Base-by-base conservation (phyloP, 64 coral and sea anemone genomes). In the Montipora cactus region DNA sequence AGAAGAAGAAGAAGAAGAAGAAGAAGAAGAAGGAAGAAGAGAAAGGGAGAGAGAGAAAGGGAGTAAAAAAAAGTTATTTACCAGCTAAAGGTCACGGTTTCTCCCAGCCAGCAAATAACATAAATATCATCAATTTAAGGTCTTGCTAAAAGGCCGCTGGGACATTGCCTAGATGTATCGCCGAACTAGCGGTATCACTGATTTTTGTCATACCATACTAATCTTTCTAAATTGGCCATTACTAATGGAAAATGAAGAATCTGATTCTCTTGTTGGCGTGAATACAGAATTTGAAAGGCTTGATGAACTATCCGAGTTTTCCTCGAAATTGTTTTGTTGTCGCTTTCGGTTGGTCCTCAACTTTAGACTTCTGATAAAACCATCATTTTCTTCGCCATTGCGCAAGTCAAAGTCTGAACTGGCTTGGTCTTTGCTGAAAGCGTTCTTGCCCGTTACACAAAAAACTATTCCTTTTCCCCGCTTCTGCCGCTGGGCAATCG, bases 161-260 rank as follows among this genome's bases (percentile, higher is more conserved):
- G 37, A 37, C 37, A 37, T 37, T 37, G 37, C 37, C 53, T 57
- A 57, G 53, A 37, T 37, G 57, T 4, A 59, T 9, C 13, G 57
- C 57, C 57, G 7, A 59, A 59, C 7, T 59, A 2, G 57, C 13
- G 1, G 37, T 37, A 37, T 37, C 53, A 57, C 53, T 57, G 11
- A 6, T 8, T 57, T 57, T 57, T 57, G 53, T 85, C 45, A 85
- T 1, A 85, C 82, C 18, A 71, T 16, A 49, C 82, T 85, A 19
- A 85, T 70, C 2, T 69, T 64, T 37, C 67, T 85, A 71, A 85
- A 68, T 51, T 67, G 59, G 18, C 82, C 64, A 49, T 85, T 85
- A 85, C 21, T 68, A 5, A 21, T 19, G 16, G 49, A 10, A 71
- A 70, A 18, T 50, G 19, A 1, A 8, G 25, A 70, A 5, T 85